Evolutionary conservation across 30 jellyfish, hydroid and myxozoan species (phyloP).

Genomic region (Mastigias papua): DNA sequence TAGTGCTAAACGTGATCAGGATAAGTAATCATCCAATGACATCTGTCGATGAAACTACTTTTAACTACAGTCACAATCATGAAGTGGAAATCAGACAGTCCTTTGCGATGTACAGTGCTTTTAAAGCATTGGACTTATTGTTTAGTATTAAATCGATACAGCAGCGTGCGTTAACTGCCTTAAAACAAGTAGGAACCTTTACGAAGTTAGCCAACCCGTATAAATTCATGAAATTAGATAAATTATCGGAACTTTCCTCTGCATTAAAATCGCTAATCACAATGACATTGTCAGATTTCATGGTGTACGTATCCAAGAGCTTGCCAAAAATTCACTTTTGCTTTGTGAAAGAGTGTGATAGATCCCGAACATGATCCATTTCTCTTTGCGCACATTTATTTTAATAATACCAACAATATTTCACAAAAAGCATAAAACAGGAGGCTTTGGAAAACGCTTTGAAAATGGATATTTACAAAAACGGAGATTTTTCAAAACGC

Average conservation of each 20-base stretch:
- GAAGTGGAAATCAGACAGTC: slow-evolving; percentile 32
- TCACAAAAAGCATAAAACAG: no score
- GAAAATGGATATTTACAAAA: no score
- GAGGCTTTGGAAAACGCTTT: no score
- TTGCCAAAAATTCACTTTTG: slow-evolving; percentile 23
- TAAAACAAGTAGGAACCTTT: background rate
- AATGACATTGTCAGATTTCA: slow-evolving; percentile 25
- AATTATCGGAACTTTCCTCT: slow-evolving; percentile 23
- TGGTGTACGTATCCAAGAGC: slow-evolving; percentile 17
- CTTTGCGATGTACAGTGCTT: slow-evolving; percentile 9
- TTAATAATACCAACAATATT: slow-evolving; percentile 41
- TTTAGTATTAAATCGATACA: slow-evolving; percentile 18
- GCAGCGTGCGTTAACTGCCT: slow-evolving; percentile 2
- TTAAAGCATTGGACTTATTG: slow-evolving; percentile 1
- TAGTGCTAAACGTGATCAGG: slow-evolving; percentile 18
- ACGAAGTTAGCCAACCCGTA: slow-evolving; percentile 22
- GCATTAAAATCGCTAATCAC: slow-evolving; percentile 32
- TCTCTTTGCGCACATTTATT: slow-evolving; percentile 49
- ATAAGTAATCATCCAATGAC: background rate
- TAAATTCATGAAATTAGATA: slow-evolving; percentile 33
- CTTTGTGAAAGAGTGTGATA: slow-evolving; percentile 14
- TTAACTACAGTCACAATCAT: slow-evolving; percentile 23
- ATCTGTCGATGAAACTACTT: slow-evolving; percentile 13
- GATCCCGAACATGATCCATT: slow-evolving; percentile 49
- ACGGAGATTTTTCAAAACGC: no score